Percentiles rank a stretch among this genome's conserved stretches.
Evolutionary conservation across 2,797 vertebrate species (phyloP).

Genomic region (Lepus townsendii): DNA sequence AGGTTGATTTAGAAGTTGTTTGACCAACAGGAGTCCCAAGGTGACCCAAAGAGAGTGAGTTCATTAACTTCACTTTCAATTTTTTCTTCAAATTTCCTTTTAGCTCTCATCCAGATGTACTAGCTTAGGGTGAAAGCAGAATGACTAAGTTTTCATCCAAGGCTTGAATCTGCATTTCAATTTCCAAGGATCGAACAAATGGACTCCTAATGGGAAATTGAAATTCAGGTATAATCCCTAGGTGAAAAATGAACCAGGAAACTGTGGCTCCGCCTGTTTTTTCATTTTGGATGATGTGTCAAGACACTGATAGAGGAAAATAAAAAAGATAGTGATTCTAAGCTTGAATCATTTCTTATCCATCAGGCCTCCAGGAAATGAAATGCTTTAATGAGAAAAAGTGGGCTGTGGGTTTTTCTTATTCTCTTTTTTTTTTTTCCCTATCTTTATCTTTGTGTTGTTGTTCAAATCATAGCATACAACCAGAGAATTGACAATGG

Average conservation of each 20-base stretch:
- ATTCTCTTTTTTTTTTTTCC: not conserved
- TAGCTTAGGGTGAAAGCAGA: slow-evolving; percentile 60
- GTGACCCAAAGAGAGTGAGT: slow-evolving; percentile 76
- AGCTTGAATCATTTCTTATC: slow-evolving; percentile 70
- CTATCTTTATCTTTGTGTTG: not conserved
- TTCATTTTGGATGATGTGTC: slow-evolving; percentile 76
- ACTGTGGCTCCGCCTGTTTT: slow-evolving; percentile 53
- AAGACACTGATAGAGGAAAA: slow-evolving; percentile 64
- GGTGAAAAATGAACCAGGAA: slow-evolving; percentile 81
- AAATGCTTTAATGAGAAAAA: slow-evolving; percentile 79
- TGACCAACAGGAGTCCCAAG: slow-evolving; percentile 77
- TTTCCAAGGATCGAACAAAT: slow-evolving; percentile 83
- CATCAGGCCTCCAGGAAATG: slow-evolving; percentile 75
- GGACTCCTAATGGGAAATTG: slow-evolving; percentile 82
- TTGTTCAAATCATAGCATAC: slow-evolving; percentile 15
- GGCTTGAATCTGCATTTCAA: slow-evolving; percentile 81
- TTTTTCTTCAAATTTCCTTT: slow-evolving; percentile 76
- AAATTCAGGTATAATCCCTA: slow-evolving; percentile 84
- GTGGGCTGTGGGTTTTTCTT: slow-evolving; percentile 24
- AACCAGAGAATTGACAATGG: slow-evolving; percentile 60
- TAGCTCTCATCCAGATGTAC: slow-evolving; percentile 50
- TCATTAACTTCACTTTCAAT: slow-evolving; percentile 79
- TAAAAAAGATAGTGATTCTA: slow-evolving; percentile 68
- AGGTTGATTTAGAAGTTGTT: slow-evolving; percentile 76
- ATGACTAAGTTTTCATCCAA: slow-evolving; percentile 83